Base-by-base conservation (phyloP, 2,888 invertebrate genomes). In the Itoplectis maculator region DNA sequence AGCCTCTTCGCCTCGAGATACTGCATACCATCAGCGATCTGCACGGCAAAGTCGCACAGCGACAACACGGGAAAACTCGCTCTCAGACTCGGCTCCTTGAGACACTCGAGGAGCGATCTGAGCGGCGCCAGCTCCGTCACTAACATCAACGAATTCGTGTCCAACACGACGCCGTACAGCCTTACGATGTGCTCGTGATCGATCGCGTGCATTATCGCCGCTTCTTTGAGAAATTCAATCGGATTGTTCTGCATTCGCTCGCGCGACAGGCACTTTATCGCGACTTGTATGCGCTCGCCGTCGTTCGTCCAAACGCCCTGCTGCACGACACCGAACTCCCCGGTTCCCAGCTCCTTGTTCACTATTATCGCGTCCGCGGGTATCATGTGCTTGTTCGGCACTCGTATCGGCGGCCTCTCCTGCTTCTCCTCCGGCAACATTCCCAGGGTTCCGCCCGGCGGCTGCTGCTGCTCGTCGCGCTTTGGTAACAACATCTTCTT, bases 251-350 rank as follows among this genome's bases (percentile, higher is more conserved):
- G 97, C 97, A 99, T 97, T 79, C 98, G 95, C 91, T 99, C 99
- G 84, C 98, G 96, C 56, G 97, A 97, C 76, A 99, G 94, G 92
- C 99, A 98, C 94, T 99, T 99, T 87, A 99, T 98, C 15, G 99
- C 99, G 79, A 99, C 99, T 95, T 98, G 97, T 88, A 98, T 96
- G 93, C 98, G 95, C 93, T 98, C 97, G 79, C 97, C 98, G 87
- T 98, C 98, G 90, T 98, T 98, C 66, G 97, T 97, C 99, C 99
- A 99, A 8, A 98, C 97, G 2, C 99, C 99, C 93, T 99, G 99
- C 92, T 99, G 99, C 0, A 99, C 99, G 13, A 98, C 97, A 4
- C 99, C 99, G 94, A 99, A 99, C 93, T 99, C 99, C 13, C 99
- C 99, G 89, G 96, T 97, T 37, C 99, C 99, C 77, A 99, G 94